Percentiles rank a stretch among this genome's conserved stretches.
These are phyloP conservation scores for Thyatira batis DNA, from an alignment of 2,888 invertebrate genomes.

Conservation along the genomic window DNA sequence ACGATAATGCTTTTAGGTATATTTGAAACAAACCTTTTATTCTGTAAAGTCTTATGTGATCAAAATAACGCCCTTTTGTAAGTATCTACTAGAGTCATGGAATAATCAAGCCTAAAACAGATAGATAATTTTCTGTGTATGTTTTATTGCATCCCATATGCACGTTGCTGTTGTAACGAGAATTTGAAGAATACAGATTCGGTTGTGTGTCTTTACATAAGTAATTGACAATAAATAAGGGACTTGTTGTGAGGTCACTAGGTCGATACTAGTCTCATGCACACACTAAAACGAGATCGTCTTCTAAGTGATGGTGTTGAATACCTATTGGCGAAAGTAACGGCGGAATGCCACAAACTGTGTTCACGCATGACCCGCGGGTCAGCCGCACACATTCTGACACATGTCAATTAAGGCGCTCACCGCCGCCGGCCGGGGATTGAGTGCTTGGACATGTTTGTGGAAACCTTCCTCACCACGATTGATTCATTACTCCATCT, in stretches of 20 bases:
- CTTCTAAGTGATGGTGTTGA: constrained; percentile 40
- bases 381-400: constrained; percentile 78
- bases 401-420: constrained; percentile 80
- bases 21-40: constrained; percentile 1
- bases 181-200: constrained; percentile 5
- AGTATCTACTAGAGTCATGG: too few relatives aligned
- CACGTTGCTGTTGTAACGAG: not conserved
- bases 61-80: too few relatives aligned
- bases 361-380: constrained; percentile 75
- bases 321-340: constrained; percentile 67
- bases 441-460: constrained; percentile 79
- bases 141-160: not conserved
- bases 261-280: constrained; percentile 42
- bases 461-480: constrained; percentile 67
- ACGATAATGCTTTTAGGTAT: constrained; percentile 20
- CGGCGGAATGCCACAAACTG: constrained; percentile 67
- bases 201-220: constrained; percentile 22
- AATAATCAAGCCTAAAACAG: too few relatives aligned
- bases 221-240: constrained; percentile 43
- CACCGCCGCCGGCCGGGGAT: constrained; percentile 69
- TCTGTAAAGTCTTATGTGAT: too few relatives aligned
- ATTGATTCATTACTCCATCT: constrained; percentile 77
- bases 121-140: not conserved
- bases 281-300: constrained; percentile 51
- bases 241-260: constrained; percentile 40